Evolutionary conservation across 2,113 vertebrate genomes (phyloP).

Genomic region (Plotosus lineatus): DNA sequence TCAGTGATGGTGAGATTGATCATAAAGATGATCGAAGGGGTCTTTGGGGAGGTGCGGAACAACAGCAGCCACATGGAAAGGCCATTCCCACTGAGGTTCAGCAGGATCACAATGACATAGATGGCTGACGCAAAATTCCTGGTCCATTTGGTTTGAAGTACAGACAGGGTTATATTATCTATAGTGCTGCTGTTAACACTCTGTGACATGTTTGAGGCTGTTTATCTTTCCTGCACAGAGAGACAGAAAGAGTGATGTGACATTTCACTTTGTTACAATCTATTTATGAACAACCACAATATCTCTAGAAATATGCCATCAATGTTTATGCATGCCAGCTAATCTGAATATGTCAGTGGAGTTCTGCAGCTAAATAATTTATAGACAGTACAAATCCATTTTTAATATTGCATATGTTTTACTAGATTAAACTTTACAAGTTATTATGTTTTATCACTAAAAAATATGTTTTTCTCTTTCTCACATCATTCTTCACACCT

Average conservation of each 20-base stretch:
- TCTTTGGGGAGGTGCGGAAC: conserved; percentile 80
- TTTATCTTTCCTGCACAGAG: not conserved
- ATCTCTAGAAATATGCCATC: not conserved
- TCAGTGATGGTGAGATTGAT: conserved; percentile 91
- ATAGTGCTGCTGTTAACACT: conserved; percentile 50
- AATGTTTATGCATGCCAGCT: not conserved
- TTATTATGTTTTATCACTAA: not conserved
- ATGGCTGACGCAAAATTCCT: conserved; percentile 70
- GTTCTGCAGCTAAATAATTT: not conserved
- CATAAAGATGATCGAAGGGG: conserved; percentile 88
- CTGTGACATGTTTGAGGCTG: conserved; percentile 47
- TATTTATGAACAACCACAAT: not conserved
- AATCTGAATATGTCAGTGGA: not conserved
- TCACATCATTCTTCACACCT: not conserved
- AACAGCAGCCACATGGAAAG: conserved; percentile 86
- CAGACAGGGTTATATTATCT: conserved; percentile 76
- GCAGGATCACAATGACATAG: conserved; percentile 76
- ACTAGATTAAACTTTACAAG: not conserved
- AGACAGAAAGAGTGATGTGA: not conserved
- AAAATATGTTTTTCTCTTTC: not conserved
- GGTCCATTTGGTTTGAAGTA: conserved; percentile 70
- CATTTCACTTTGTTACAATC: not conserved
- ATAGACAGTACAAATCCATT: too few relatives aligned
- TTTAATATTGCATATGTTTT: not conserved
- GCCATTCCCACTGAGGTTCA: conserved; percentile 83